Base-by-base conservation (phyloP, 2,797 vertebrate species). In the Peromyscus melanophrys region DNA sequence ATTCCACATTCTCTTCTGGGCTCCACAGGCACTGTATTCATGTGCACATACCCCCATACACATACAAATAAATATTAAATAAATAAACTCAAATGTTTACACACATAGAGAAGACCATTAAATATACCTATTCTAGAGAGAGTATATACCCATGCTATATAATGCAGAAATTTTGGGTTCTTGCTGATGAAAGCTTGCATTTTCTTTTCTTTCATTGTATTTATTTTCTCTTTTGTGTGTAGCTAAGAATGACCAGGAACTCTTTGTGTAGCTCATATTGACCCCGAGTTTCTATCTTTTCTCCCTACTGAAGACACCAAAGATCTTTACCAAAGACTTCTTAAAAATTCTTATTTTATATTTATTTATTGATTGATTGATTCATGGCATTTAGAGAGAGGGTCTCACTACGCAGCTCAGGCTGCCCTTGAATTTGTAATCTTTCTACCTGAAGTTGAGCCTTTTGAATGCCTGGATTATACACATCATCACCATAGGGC, bases 61-160 rank as follows among this genome's bases (percentile, higher is more conserved):
- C 31, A 52, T 27, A 86, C 21, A 25, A 6, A 86, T n/a, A 34
- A 25, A 27, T 10, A 4, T 25, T 52, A 67, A 31, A 84, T 46
- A 84, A 69, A n/a, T 21, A 71, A 88, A 94, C 80, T 87, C 67
- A 67, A 73, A 81, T 65, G 92, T 92, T 84, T 95, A 57, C 71
- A 76, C 43, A 37, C 17, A 27, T 43, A 17, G 19, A 84, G 67
- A 73, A 95, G 88, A 75, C 2, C 14, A 12, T 95, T 80, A 57
- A 31, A 76, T 7, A 61, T 37, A 34, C 2, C 31, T 37, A 67
- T 25, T 34, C 31, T 67, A 34, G 5, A 67, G 2, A 67, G 65
- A 67, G 13, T n/a, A 71, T 71, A 71, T 37, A 37, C n/a, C n/a
- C 37, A 21, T 37, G 34, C 17, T 71, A 71, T n/a, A 71, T 71